Evolutionary conservation across 2,888 invertebrate genomes (phyloP).

Genomic region (Hymenopus coronatus): DNA sequence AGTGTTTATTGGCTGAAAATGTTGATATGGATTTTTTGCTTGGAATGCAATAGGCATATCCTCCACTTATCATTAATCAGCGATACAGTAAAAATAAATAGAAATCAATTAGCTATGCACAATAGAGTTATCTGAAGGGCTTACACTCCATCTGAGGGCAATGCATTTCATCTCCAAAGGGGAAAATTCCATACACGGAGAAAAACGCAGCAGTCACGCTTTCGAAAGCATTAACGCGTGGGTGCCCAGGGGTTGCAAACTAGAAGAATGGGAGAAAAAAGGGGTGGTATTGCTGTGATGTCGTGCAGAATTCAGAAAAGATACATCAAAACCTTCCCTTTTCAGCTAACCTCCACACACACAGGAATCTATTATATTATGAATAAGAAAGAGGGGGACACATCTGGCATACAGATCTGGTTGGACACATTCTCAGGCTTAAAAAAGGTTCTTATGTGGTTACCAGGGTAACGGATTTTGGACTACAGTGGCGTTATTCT

Average conservation of each 20-base stretch:
- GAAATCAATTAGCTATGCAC: not conserved
- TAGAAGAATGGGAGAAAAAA: not conserved
- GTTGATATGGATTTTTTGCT: too few relatives aligned
- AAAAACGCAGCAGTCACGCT: not conserved
- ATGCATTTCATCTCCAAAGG: not conserved
- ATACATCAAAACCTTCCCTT: not conserved
- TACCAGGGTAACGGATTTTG: not conserved
- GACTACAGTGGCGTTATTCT: not conserved
- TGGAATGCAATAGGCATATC: too few relatives aligned
- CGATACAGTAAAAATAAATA: not conserved
- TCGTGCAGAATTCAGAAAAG: conserved; percentile 5
- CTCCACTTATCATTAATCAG: too few relatives aligned
- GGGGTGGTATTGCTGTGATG: not conserved
- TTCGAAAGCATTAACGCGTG: conserved; percentile 10
- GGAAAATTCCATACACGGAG: not conserved
- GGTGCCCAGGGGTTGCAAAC: not conserved
- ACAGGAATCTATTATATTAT: not conserved
- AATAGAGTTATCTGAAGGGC: not conserved
- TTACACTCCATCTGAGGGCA: not conserved
- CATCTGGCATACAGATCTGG: not conserved
- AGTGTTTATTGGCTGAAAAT: too few relatives aligned
- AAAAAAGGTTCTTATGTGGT: not conserved
- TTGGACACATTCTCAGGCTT: not conserved
- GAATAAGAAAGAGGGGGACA: not conserved
- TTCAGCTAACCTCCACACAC: not conserved